These are phyloP conservation scores for Platycercus adscitus DNA, from an alignment of 2,113 vertebrate genomes.

Conservation along the genomic window DNA sequence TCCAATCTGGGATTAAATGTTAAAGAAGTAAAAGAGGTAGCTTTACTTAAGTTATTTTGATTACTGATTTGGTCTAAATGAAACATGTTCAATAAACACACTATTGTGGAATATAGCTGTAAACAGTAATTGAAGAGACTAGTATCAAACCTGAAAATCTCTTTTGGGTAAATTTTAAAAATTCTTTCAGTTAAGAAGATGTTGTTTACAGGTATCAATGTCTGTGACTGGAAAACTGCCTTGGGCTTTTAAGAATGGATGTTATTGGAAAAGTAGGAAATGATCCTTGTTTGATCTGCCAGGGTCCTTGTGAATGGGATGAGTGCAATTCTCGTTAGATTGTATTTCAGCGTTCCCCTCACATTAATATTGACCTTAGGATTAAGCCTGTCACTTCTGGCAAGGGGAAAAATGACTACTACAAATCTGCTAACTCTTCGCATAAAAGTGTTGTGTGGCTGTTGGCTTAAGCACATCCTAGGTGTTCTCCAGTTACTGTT, in stretches of 20 bases:
- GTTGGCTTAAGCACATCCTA: neutral
- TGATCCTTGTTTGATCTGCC: neutral
- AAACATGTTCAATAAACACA: neutral
- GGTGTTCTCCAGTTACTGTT: neutral
- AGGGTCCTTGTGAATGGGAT: slow-evolving; percentile 21
- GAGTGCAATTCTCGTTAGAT: slow-evolving; percentile 31
- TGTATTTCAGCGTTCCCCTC: neutral
- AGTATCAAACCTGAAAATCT: neutral
- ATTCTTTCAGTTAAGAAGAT: slow-evolving; percentile 28
- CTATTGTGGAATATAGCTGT: neutral
- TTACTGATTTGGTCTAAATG: slow-evolving; percentile 4
- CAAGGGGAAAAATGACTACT: neutral
- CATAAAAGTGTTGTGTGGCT: neutral
- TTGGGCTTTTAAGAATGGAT: slow-evolving; percentile 34
- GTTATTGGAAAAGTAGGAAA: slow-evolving; percentile 24
- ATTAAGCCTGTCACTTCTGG: slow-evolving; percentile 12
- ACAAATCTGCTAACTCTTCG: neutral
- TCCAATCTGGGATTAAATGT: neutral
- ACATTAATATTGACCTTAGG: neutral
- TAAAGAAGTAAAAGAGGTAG: neutral
- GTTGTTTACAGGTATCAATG: slow-evolving; percentile 54
- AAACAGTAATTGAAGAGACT: slow-evolving; percentile 27
- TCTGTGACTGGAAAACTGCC: slow-evolving; percentile 41
- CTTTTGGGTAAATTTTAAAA: slow-evolving; percentile 51
- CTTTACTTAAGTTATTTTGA: slow-evolving; percentile 21